Evolutionary conservation across 1,140 invertebrate species (phyloP), one percentile per base, ranked within the genome.

Genomic region (Temnothorax nylanderi): DNA sequence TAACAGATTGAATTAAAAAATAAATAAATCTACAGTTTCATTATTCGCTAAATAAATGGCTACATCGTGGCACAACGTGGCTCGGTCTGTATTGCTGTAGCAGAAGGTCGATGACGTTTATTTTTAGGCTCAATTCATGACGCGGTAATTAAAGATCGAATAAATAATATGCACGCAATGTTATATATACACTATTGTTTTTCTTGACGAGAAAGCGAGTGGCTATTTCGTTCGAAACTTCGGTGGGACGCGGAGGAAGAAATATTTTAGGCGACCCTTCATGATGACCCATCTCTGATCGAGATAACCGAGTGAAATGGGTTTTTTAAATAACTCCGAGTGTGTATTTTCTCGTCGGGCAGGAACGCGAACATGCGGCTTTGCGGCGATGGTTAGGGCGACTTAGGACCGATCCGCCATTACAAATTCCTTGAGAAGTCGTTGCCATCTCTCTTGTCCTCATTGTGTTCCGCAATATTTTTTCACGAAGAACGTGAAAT

Each of bases 261-360:
- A 89, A 92, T 90, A 92, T 89, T 92, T 91, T 89, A 92, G 87
- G 81, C 75, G 86, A 90, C 75, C 90, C 91, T 91, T 62, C 67
- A 75, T 88, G 86, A n/a, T n/a, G n/a, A n/a, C n/a, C n/a, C n/a
- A n/a, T 85, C 86, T 82, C 84, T 65, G 91, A 92, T 92, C 90
- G 85, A 91, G 91, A 92, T 92, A 92, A 92, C 87, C 65, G 18
- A 67, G 84, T 78, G 26, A 60, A 91, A 88, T 89, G 88, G 91
- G 71, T 89, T 90, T 92, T 92, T 92, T 91, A 92, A 92, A 89
- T 92, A 90, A 90, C 91, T 90, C 76, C 13, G 49, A 76, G 71
- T 77, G 81, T 88, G 88, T 91, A 71, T 90, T 75, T 69, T 56
- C 21, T 56, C 37, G 47, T 60, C 44, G 67, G 74, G 58, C 77